Evolutionary conservation across 2,797 vertebrate genomes (phyloP).

Genomic region (Chaunax sp.): DNA sequence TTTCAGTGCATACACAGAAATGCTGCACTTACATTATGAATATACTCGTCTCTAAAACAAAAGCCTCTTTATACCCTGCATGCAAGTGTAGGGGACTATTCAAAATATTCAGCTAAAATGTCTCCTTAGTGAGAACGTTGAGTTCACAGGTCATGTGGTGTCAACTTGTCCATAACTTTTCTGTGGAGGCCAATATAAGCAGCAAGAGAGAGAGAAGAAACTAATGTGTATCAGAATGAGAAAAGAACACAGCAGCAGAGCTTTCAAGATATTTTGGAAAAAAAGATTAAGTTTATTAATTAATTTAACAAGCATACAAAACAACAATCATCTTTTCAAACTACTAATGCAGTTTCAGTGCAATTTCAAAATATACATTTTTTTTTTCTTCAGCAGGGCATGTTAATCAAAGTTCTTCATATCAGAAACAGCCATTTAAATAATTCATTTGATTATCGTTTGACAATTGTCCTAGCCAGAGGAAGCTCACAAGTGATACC

Average conservation of each 20-base stretch:
- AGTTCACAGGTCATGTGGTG: background rate
- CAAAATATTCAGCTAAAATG: background rate
- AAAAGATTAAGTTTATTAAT: conserved; percentile 81
- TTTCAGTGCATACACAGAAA: background rate
- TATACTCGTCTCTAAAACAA: background rate
- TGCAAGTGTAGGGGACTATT: background rate
- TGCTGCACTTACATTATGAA: background rate
- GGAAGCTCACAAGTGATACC: conserved; percentile 71
- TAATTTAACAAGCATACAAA: conserved; percentile 86
- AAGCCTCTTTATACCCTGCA: background rate
- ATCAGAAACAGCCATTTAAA: conserved; percentile 68
- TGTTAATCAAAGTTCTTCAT: conserved; percentile 73
- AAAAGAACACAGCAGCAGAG: no score
- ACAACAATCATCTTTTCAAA: conserved; percentile 76
- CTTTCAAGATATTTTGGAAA: conserved; percentile 48
- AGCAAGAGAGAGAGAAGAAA: background rate
- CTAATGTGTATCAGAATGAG: no score
- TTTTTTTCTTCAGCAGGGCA: conserved; percentile 78
- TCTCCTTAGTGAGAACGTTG: background rate
- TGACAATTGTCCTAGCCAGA: conserved; percentile 72
- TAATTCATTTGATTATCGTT: conserved; percentile 71
- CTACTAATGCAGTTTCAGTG: conserved; percentile 81
- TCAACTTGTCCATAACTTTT: background rate
- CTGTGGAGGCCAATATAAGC: background rate
- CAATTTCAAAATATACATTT: conserved; percentile 85